Percentiles rank a stretch among this genome's conserved stretches.
Conservation (phyloP, 2,113 vertebrate species). For the Maccullochella peelii region DNA sequence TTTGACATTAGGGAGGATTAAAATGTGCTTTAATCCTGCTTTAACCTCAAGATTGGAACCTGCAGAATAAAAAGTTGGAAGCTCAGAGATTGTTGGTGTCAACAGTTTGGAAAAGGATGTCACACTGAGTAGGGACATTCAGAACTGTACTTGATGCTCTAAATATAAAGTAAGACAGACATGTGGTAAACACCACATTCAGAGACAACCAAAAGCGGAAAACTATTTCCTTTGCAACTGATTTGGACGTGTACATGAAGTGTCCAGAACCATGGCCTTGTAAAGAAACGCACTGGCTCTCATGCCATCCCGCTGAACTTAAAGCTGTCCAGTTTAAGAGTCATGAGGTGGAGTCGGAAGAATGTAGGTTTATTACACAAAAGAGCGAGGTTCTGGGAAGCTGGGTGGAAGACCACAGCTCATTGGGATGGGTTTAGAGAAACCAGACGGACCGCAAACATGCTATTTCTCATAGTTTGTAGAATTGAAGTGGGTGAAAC, state of each 20-base stretch:
- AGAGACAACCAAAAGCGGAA: slow-evolving; percentile 41
- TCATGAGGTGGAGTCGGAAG: slow-evolving; percentile 54
- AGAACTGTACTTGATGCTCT: neutral
- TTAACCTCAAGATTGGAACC: neutral
- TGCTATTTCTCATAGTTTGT: slow-evolving; percentile 36
- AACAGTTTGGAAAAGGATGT: slow-evolving; percentile 35
- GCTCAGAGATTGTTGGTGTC: neutral
- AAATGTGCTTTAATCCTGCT: neutral
- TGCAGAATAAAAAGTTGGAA: neutral
- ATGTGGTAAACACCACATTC: slow-evolving; percentile 40
- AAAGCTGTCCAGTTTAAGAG: slow-evolving; percentile 38
- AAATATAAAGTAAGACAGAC: slow-evolving; percentile 50
- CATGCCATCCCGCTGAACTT: slow-evolving; percentile 20
- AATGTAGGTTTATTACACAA: slow-evolving; percentile 63
- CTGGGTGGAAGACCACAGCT: slow-evolving; percentile 60
- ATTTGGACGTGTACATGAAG: slow-evolving; percentile 33
- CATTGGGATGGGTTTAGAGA: slow-evolving; percentile 49
- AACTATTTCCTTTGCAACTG: slow-evolving; percentile 35
- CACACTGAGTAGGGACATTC: slow-evolving; percentile 25
- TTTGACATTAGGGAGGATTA: neutral
- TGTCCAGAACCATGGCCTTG: slow-evolving; percentile 33
- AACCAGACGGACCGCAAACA: slow-evolving; percentile 48
- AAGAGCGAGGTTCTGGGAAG: slow-evolving; percentile 57
- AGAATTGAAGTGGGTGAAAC: slow-evolving; percentile 59
- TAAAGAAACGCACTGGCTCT: slow-evolving; percentile 10